Evolutionary conservation across 2,888 invertebrate genomes (phyloP).

Genomic region (Cylloceria caligata): DNA sequence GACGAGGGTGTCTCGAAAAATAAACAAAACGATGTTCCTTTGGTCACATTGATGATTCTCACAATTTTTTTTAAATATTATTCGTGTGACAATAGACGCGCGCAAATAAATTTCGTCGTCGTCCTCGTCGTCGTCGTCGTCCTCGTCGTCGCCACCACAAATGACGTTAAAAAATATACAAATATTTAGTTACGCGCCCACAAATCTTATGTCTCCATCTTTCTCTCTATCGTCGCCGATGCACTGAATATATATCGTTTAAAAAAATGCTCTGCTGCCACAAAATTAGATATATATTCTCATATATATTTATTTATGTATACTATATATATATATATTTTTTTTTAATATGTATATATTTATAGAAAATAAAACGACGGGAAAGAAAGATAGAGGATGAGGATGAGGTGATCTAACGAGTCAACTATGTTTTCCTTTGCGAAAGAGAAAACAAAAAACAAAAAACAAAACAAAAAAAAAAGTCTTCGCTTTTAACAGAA

Average conservation of each 20-base stretch:
- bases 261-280: conserved; percentile 46
- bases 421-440: neutral
- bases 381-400: conserved; percentile 43
- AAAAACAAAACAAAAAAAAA: neutral
- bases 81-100: conserved; percentile 1
- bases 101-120: conserved; percentile 24
- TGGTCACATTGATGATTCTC: conserved; percentile 47
- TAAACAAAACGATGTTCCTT: conserved; percentile 26
- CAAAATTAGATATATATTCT: conserved; percentile 51
- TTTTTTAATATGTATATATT: conserved; percentile 38
- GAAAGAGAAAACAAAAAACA: neutral
- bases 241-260: conserved; percentile 34
- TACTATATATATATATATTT: conserved; percentile 36
- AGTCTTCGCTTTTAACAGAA: too few species aligned
- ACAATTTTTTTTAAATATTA: conserved; percentile 5
- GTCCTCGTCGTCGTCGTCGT: conserved; percentile 3
- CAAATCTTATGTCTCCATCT: conserved; percentile 3
- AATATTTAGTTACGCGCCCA: conserved; percentile 11
- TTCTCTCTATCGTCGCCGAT: conserved; percentile 26
- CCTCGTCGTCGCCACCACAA: conserved; percentile 10
- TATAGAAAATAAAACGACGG: conserved; percentile 47
- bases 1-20: conserved; percentile 32
- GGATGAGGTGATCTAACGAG: conserved; percentile 1
- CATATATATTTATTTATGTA: conserved; percentile 46
- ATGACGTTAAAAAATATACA: conserved; percentile 40